These are phyloP conservation scores for Temnothorax rugatulus DNA, from an alignment of 2,888 invertebrate species.

Conservation along the genomic window DNA sequence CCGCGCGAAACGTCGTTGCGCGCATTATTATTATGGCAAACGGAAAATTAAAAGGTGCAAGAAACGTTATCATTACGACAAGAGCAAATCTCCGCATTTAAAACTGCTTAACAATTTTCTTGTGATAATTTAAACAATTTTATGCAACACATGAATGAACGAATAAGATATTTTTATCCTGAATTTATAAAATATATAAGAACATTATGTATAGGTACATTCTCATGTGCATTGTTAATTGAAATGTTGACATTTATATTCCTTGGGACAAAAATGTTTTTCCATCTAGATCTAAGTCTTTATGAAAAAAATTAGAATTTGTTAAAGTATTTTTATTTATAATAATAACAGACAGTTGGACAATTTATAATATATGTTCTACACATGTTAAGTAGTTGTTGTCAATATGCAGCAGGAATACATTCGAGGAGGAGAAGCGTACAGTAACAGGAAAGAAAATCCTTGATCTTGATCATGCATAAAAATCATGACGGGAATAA, in stretches of 20 bases:
- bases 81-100: background rate
- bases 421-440: background rate
- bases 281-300: background rate
- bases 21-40: background rate
- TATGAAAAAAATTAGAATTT: background rate
- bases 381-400: background rate
- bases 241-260: background rate
- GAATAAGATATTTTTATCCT: background rate
- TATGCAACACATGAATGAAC: background rate
- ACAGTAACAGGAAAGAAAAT: conserved; percentile 45
- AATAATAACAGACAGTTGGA: background rate
- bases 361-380: background rate
- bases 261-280: background rate
- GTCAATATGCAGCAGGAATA: background rate
- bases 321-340: background rate
- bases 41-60: background rate
- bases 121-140: background rate
- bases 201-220: background rate
- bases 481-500: conserved; percentile 43
- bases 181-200: background rate
- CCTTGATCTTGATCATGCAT: conserved; percentile 81
- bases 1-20: background rate
- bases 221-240: background rate
- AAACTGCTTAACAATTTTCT: background rate
- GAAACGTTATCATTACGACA: background rate